Evolutionary conservation across 2,113 vertebrate species (phyloP), one percentile per base, ranked within the genome.

Genomic region (Phalacrocorax brasilianus): DNA sequence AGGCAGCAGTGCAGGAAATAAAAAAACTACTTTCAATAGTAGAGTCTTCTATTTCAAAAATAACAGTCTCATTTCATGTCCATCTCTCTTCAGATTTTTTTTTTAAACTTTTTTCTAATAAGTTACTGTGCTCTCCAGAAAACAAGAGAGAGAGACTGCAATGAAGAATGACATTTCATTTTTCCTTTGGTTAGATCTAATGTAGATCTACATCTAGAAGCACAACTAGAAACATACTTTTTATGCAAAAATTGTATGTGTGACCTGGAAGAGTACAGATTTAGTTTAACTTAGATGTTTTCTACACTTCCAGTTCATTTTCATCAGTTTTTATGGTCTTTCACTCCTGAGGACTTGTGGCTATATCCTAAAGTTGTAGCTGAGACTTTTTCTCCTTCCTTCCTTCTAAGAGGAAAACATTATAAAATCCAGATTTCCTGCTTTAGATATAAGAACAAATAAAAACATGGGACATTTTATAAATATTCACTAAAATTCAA

Each of bases 121-220:
- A 77, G 61, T 93, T 91, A 58, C 38, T 83, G 20, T 88, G 12
- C 40, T 95, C 56, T 83, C 52, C 81, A 91, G 68, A 59, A 91
- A 61, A 58, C 58, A 76, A 72, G 9, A 15, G 50, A 88, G 65
- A 85, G 63, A 22, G 66, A 89, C 78, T 93, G 28, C 52, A 87
- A 45, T 83, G 59, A 85, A 95, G 32, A 95, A 93, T 62, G 40
- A 28, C 38, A 75, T 88, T 86, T 96, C 22, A 26, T 87, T 94
- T 92, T 92, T 90, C 15, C 26, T 66, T 71, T 72, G 68, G 26
- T 75, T 91, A 76, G 56, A 85, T 55, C 24, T 85, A 91, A 78
- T 63, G 11, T 61, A 77, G 63, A 38, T 52, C 11, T 71, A 61
- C 21, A 15, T 47, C 14, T 75, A 74, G 56, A 96, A 94, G 19